These are phyloP conservation scores for Chelmon rostratus DNA, from an alignment of 2,797 vertebrate species.

Conservation along the genomic window DNA sequence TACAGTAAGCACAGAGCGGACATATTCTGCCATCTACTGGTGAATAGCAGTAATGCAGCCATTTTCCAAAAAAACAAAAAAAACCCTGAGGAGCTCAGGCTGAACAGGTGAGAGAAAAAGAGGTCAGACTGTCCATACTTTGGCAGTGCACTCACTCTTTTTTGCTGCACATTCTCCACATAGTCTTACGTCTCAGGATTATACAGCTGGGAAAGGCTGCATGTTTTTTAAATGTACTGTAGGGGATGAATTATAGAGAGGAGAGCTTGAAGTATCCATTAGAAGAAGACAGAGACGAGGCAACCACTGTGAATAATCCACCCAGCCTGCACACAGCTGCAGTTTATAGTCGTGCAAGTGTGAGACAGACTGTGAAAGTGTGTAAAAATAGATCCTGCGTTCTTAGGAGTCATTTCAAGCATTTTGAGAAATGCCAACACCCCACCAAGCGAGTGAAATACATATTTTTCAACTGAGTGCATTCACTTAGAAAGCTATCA, in stretches of 20 bases:
- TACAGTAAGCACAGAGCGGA: neutral
- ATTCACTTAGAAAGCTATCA: neutral
- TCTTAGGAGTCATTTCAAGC: conserved; percentile 9
- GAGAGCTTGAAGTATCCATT: neutral
- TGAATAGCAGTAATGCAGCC: conserved; percentile 11
- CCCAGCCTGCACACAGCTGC: neutral
- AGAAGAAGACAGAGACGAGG: neutral
- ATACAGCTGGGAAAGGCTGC: neutral
- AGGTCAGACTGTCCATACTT: conserved; percentile 21
- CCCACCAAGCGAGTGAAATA: neutral
- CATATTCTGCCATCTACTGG: conserved; percentile 61
- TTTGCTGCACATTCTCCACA: neutral
- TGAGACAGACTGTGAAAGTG: conserved; percentile 21
- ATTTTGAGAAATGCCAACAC: conserved; percentile 10
- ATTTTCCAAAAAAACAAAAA: neutral
- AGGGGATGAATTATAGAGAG: conserved; percentile 12
- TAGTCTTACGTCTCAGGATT: neutral
- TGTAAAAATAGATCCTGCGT: conserved; percentile 30
- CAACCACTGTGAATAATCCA: conserved; percentile 27
- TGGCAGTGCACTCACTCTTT: neutral
- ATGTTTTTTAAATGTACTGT: neutral
- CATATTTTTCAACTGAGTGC: neutral
- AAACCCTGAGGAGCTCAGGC: neutral
- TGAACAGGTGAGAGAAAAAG: conserved; percentile 42
- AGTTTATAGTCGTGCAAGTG: conserved; percentile 35